Percentiles rank a stretch among this genome's conserved stretches.
Evolutionary conservation across 2,797 vertebrate genomes (phyloP).

Genomic region (Rhincodon typus): DNA sequence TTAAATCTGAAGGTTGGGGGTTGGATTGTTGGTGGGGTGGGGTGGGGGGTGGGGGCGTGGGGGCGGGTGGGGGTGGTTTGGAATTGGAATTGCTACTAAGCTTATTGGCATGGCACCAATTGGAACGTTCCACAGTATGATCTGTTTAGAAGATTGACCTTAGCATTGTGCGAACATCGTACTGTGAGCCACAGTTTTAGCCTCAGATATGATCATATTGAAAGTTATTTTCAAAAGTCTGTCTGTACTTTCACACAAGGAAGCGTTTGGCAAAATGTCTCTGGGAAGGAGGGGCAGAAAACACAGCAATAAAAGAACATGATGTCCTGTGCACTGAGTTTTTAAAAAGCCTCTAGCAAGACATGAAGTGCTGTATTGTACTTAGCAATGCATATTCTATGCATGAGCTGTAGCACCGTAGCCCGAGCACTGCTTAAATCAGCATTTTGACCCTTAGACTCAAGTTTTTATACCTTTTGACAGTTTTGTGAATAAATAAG

Average conservation of each 20-base stretch:
- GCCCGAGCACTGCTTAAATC: conserved; percentile 9
- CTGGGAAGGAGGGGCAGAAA: neutral
- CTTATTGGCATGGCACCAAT: conserved; percentile 28
- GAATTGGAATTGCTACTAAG: neutral
- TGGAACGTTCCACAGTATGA: neutral
- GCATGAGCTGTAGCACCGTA: conserved; percentile 17
- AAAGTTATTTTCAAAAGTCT: neutral
- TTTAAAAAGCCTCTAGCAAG: conserved; percentile 18
- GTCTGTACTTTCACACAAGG: conserved; percentile 2
- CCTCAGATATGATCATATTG: neutral
- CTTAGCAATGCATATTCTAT: neutral
- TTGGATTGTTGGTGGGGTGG: neutral
- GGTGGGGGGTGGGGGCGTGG: neutral
- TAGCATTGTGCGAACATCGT: conserved; percentile 8
- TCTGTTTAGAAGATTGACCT: conserved; percentile 23
- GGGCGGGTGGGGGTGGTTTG: too few relatives aligned
- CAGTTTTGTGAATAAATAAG: neutral
- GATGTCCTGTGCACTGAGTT: conserved; percentile 22
- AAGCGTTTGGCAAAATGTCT: conserved; percentile 5
- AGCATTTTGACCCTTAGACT: conserved; percentile 6
- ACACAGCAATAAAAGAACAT: conserved; percentile 23
- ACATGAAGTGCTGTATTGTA: conserved; percentile 26
- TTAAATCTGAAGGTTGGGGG: neutral
- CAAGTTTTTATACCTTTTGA: conserved; percentile 1
- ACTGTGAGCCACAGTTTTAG: neutral